Percentiles rank a stretch among this genome's conserved stretches.
These are phyloP conservation scores for Gymnopithys bicolor DNA, from an alignment of 2,797 vertebrate genomes.

Conservation along the genomic window DNA sequence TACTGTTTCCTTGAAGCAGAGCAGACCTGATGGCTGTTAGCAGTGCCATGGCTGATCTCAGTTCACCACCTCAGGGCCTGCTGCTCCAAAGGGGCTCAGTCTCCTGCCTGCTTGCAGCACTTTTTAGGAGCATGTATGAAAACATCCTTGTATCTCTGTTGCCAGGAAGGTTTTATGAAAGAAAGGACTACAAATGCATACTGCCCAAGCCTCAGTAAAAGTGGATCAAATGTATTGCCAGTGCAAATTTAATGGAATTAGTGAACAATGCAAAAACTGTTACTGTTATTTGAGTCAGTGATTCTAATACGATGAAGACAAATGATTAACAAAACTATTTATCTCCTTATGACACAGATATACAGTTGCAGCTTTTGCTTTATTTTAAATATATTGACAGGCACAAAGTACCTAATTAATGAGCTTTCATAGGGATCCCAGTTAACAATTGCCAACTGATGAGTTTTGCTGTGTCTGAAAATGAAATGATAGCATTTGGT, in stretches of 20 bases:
- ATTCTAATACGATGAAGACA: neutral
- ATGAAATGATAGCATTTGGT: neutral
- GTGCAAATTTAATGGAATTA: neutral
- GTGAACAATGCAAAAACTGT: neutral
- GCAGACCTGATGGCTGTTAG: neutral
- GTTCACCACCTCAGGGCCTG: neutral
- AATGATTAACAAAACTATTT: neutral
- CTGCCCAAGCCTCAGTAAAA: neutral
- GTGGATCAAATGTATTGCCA: neutral
- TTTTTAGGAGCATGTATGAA: neutral
- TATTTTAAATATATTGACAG: conserved; percentile 48
- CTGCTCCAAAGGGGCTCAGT: neutral
- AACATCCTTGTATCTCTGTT: neutral
- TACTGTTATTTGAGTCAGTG: neutral
- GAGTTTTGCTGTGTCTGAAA: conserved; percentile 40
- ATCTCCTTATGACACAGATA: neutral
- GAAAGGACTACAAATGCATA: neutral
- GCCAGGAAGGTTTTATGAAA: neutral
- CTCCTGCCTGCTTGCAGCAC: neutral
- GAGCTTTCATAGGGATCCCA: conserved; percentile 56
- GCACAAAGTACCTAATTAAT: conserved; percentile 63
- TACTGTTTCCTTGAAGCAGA: neutral
- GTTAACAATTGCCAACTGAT: conserved; percentile 36
- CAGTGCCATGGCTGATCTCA: neutral
- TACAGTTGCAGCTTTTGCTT: neutral